phyloP scores from a whole-genome alignment of 2,113 vertebrate species.

The Limanda limanda region DNA sequence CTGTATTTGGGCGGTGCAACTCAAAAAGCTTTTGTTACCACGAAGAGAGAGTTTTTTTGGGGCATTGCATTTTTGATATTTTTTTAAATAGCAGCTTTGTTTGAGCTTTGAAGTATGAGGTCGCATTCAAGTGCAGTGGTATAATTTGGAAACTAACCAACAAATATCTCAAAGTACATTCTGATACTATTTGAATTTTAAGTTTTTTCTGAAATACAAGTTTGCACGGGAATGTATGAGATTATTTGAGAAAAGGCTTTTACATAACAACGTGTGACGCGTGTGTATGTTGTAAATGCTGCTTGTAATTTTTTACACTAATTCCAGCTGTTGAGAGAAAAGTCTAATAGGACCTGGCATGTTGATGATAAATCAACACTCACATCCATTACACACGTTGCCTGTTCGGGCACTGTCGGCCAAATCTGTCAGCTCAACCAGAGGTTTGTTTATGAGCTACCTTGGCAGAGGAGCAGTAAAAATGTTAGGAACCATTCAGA shows the following conservation, averaged over 20 bases:
- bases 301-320: conserved; percentile 20
- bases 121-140: background rate
- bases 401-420: conserved; percentile 26
- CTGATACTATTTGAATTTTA: too few relatives aligned
- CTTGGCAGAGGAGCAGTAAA: conserved; percentile 61
- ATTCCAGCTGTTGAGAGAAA: conserved; percentile 24
- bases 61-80: too few relatives aligned
- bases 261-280: background rate
- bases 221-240: background rate
- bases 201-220: too few relatives aligned
- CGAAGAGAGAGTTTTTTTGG: too few relatives aligned
- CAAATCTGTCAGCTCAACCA: conserved; percentile 56
- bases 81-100: too few relatives aligned
- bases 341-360: conserved; percentile 42
- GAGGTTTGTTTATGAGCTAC: conserved; percentile 65
- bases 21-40: too few relatives aligned
- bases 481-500: conserved; percentile 60
- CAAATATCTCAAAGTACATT: too few relatives aligned
- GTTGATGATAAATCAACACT: conserved; percentile 63
- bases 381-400: conserved; percentile 43
- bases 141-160: too few relatives aligned
- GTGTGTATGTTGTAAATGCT: conserved; percentile 27
- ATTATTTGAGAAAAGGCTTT: conserved; percentile 3
- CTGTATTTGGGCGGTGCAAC: too few relatives aligned
- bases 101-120: background rate